Evolutionary conservation across 2,113 vertebrate species (phyloP).

Genomic region (Oophaga pumilio): DNA sequence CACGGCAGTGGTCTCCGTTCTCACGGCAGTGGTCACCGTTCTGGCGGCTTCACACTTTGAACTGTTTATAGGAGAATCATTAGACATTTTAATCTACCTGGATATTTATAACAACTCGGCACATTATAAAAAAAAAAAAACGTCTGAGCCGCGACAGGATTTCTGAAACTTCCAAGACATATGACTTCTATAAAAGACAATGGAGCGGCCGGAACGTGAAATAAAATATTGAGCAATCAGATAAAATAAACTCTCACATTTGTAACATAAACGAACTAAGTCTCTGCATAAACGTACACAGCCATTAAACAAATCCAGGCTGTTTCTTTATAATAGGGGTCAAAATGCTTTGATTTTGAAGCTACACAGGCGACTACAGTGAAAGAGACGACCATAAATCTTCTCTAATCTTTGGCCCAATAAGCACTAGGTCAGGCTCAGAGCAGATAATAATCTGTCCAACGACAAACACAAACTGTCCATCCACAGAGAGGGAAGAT

Average conservation of each 20-base stretch:
- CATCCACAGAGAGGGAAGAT: neutral
- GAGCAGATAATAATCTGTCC: neutral
- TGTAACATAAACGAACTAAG: slow-evolving; percentile 32
- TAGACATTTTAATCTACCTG: neutral
- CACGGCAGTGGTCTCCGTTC: neutral
- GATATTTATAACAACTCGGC: neutral
- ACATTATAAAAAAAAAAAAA: neutral
- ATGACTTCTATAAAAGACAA: neutral
- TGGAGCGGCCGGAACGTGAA: neutral
- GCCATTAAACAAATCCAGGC: slow-evolving; percentile 45
- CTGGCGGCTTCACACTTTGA: neutral
- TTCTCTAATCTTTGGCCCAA: slow-evolving; percentile 2
- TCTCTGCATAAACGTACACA: slow-evolving; percentile 37
- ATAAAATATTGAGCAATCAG: slow-evolving; percentile 43
- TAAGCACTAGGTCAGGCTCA: neutral
- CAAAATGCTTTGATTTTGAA: slow-evolving; percentile 39
- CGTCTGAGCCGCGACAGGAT: neutral
- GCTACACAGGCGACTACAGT: neutral
- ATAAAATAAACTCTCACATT: slow-evolving; percentile 33
- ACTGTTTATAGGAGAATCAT: neutral
- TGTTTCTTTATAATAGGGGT: slow-evolving; percentile 27
- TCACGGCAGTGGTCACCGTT: neutral
- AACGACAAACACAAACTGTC: neutral
- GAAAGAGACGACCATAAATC: neutral
- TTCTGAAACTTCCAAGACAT: neutral